Percentiles rank a stretch among this genome's conserved stretches.
Conservation (phyloP, 2,888 invertebrate genomes). For the Gandaritis pyraliata region DNA sequence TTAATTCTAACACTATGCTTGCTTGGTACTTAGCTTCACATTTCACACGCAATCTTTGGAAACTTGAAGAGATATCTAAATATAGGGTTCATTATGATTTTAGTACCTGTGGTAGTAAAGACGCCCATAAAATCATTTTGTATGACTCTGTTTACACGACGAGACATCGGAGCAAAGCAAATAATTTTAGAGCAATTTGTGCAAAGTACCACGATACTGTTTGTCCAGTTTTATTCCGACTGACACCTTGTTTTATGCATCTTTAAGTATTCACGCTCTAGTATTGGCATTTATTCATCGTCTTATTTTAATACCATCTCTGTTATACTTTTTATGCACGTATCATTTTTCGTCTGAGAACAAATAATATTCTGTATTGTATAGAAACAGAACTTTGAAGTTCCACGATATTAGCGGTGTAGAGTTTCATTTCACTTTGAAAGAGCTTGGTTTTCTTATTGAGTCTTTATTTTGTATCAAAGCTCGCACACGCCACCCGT, state of each 20-base stretch:
- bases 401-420: slow-evolving; percentile 11
- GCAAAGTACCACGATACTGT: slow-evolving; percentile 38
- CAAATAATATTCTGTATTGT: slow-evolving; percentile 10
- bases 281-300: slow-evolving; percentile 29
- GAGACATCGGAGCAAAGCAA: slow-evolving; percentile 22
- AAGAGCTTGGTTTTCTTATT: slow-evolving; percentile 19
- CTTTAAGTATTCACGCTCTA: slow-evolving; percentile 25
- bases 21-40: slow-evolving; percentile 54
- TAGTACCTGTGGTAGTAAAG: slow-evolving; percentile 14
- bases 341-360: slow-evolving; percentile 14
- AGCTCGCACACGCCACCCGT: slow-evolving; percentile 62
- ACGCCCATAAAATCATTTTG: slow-evolving; percentile 16
- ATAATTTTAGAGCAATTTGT: slow-evolving; percentile 39
- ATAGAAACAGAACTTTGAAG: slow-evolving; percentile 10
- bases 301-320: slow-evolving; percentile 16
- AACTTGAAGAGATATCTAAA: slow-evolving; percentile 17
- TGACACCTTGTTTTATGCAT: slow-evolving; percentile 32
- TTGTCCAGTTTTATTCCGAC: slow-evolving; percentile 31
- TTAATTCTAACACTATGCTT: slow-evolving; percentile 59
- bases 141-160: slow-evolving; percentile 11
- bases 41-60: slow-evolving; percentile 60
- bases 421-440: slow-evolving; percentile 21
- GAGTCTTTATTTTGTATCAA: slow-evolving; percentile 42
- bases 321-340: slow-evolving; percentile 15
- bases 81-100: slow-evolving; percentile 16